Evolutionary conservation across 1,140 invertebrate genomes (phyloP).

Genomic region (Maniola jurtina): DNA sequence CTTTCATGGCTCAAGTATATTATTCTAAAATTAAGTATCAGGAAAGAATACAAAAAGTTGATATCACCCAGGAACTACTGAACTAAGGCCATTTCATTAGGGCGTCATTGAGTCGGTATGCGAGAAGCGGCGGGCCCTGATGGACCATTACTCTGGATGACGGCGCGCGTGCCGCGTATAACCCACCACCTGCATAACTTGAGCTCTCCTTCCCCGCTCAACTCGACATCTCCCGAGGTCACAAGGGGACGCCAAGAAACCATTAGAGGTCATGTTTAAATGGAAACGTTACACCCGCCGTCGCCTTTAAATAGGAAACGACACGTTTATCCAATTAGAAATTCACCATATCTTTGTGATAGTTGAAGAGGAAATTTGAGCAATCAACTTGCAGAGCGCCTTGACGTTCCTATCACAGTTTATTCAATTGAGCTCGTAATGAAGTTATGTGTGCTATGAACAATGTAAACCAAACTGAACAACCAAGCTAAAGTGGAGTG

Average conservation of each 20-base stretch:
- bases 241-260: slow-evolving; percentile 34
- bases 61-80: slow-evolving; percentile 32
- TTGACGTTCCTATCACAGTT: slow-evolving; percentile 76
- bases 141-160: slow-evolving; percentile 70
- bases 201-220: slow-evolving; percentile 39
- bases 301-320: slow-evolving; percentile 78
- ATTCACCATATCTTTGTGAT: slow-evolving; percentile 79
- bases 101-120: slow-evolving; percentile 53
- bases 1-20: no score
- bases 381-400: slow-evolving; percentile 75
- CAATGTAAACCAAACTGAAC: slow-evolving; percentile 50
- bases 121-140: slow-evolving; percentile 44
- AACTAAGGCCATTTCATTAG: slow-evolving; percentile 53
- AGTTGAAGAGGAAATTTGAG: slow-evolving; percentile 78
- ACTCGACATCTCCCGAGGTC: slow-evolving; percentile 12
- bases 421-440: slow-evolving; percentile 78
- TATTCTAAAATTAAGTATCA: neutral
- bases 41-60: neutral
- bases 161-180: slow-evolving; percentile 63
- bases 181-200: slow-evolving; percentile 33
- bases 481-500: neutral
- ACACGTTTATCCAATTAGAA: slow-evolving; percentile 79
- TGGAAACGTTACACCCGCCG: slow-evolving; percentile 62
- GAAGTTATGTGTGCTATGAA: slow-evolving; percentile 71
- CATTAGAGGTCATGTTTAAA: slow-evolving; percentile 51